These are phyloP conservation scores for Watsonalla binaria DNA, from an alignment of 2,888 invertebrate genomes.

Conservation along the genomic window DNA sequence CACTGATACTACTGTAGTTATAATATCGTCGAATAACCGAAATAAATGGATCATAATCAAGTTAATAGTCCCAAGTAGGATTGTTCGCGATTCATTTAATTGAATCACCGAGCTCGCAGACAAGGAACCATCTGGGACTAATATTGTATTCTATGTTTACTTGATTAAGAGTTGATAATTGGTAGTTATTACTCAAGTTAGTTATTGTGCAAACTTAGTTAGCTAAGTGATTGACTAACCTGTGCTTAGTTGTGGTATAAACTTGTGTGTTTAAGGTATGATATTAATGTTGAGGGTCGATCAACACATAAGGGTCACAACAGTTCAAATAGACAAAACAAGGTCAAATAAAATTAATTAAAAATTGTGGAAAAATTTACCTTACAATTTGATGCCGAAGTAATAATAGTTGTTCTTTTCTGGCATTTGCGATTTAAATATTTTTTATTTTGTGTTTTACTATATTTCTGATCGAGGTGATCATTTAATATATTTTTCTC, in stretches of 20 bases:
- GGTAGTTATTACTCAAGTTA: not conserved
- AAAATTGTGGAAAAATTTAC: too few relatives aligned
- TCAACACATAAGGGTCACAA: too few relatives aligned
- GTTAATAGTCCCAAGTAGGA: slow-evolving; percentile 49
- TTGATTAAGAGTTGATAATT: not conserved
- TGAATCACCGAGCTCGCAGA: slow-evolving; percentile 27
- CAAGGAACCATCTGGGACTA: slow-evolving; percentile 37
- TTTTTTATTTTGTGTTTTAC: too few relatives aligned
- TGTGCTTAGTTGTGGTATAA: not conserved
- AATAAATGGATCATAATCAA: slow-evolving; percentile 47
- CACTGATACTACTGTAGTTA: slow-evolving; percentile 6
- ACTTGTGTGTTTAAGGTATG: not conserved
- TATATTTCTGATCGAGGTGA: too few relatives aligned
- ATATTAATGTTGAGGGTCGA: too few relatives aligned
- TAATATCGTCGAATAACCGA: slow-evolving; percentile 21
- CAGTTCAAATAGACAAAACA: too few relatives aligned
- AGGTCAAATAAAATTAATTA: too few relatives aligned
- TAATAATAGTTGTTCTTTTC: too few relatives aligned
- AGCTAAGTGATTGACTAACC: not conserved
- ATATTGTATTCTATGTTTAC: not conserved
- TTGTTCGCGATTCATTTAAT: slow-evolving; percentile 48
- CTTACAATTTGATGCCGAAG: too few relatives aligned
- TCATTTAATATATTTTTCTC: too few relatives aligned
- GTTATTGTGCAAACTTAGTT: not conserved
- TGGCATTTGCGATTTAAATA: too few relatives aligned